These are phyloP conservation scores for Eupithecia subumbrata DNA, from an alignment of 2,888 invertebrate species.

Conservation along the genomic window DNA sequence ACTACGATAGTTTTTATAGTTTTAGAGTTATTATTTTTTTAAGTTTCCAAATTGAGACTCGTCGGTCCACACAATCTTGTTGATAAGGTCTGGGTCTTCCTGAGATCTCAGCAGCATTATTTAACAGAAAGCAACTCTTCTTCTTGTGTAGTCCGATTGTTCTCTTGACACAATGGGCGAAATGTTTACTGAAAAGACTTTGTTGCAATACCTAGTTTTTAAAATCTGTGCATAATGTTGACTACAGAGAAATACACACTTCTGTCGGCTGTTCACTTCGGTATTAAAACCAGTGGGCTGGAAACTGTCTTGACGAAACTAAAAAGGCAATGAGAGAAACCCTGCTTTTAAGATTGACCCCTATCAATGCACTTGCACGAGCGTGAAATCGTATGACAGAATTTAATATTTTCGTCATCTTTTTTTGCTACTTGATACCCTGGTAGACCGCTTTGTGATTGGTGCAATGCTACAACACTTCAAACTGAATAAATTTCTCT, in stretches of 20 bases:
- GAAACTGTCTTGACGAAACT: constrained; percentile 49
- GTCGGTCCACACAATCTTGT: too few species aligned
- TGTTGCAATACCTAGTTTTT: too few species aligned
- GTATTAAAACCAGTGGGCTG: constrained; percentile 29
- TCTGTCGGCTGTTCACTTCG: not conserved
- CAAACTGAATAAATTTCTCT: not conserved
- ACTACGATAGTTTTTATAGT: too few species aligned
- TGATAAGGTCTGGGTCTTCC: too few species aligned
- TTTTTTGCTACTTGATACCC: constrained; percentile 25
- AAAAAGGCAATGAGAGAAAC: constrained; percentile 64
- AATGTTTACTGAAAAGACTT: not conserved
- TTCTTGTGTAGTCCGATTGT: too few species aligned
- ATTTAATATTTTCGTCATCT: constrained; percentile 21
- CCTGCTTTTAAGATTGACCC: constrained; percentile 60
- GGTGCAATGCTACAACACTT: not conserved
- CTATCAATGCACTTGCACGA: constrained; percentile 48
- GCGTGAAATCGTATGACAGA: constrained; percentile 41
- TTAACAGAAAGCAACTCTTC: too few species aligned
- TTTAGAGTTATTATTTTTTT: too few species aligned
- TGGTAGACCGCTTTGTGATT: constrained; percentile 5
- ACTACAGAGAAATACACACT: not conserved
- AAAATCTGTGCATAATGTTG: not conserved
- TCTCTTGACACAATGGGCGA: too few species aligned
- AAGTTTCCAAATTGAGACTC: too few species aligned
- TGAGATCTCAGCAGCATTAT: too few species aligned